Evolutionary conservation across 2,113 vertebrate genomes (phyloP), one percentile per base, ranked within the genome.

Genomic region (Oncorhynchus clarkii): DNA sequence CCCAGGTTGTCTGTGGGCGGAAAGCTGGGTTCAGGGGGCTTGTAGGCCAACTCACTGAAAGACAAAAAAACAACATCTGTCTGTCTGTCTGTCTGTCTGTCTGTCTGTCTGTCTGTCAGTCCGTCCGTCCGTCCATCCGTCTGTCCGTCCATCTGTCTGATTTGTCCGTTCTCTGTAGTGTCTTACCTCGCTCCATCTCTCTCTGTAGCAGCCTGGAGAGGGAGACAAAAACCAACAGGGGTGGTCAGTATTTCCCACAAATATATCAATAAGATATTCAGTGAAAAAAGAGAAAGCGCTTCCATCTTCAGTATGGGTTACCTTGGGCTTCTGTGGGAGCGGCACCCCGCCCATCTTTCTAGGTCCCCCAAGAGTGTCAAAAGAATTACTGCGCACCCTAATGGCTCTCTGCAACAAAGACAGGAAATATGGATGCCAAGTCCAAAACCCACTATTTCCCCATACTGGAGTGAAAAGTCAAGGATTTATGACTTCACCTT

Each of bases 331-430:
- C 67, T 88, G 92, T 12, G 81, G 72, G 59, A 62, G 59, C 26
- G 75, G 59, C 4, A 73, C 79, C 22, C 83, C 82, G 39, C 74
- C 79, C 8, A 60, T 86, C 80, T 92, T 94, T 77, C 85, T 93
- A 49, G 90, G 88, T 0, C 86, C 90, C 4, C 94, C 95, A 80
- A 95, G 92, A 71, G 92, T 94, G 85, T 96, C 96, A 85, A 96
- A 94, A 20, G 95, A 96, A 87, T 96, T 95, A 85, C 96, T 96
- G 71, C 96, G 90, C 74, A 95, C 96, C 85, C 96, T 86, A 78
- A 96, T 96, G 84, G 95, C 96, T 81, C 95, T 94, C 96, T 96
- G 20, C 78, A 79, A 84, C 83, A 70, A 70, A 88, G 81, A 86
- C 70, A 62, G n/a, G 16, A 22, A 62, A 7, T 8, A 62, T 62